phyloP scores from a whole-genome alignment of 2,888 invertebrate species.

The Cephonodes hylas region DNA sequence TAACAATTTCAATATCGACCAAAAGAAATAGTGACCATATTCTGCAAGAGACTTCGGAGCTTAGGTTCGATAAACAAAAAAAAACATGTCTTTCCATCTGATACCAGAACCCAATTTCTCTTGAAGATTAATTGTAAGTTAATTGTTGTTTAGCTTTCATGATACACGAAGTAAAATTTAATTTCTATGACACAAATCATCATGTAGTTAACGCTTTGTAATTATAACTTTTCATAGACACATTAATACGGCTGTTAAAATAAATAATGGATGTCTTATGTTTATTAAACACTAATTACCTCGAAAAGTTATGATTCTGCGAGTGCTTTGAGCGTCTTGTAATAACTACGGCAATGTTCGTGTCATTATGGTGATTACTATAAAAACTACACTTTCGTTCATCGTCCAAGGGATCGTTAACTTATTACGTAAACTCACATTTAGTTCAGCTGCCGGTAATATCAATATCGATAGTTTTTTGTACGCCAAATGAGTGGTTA shows the following conservation, averaged over 20 bases:
- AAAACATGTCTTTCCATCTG: too few relatives aligned
- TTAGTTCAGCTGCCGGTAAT: neutral
- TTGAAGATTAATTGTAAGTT: too few relatives aligned
- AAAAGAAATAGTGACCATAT: too few relatives aligned
- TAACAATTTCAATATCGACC: too few relatives aligned
- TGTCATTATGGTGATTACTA: constrained; percentile 14
- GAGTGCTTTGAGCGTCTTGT: constrained; percentile 24
- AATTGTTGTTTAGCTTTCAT: too few relatives aligned
- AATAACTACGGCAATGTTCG: neutral
- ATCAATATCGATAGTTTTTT: neutral
- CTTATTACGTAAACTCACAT: constrained; percentile 3
- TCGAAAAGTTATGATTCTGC: constrained; percentile 5
- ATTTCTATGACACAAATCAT: neutral
- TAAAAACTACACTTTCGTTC: neutral
- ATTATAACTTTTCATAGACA: neutral
- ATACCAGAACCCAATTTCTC: too few relatives aligned
- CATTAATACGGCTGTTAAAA: neutral
- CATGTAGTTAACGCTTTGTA: neutral
- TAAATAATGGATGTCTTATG: neutral
- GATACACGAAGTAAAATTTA: too few relatives aligned
- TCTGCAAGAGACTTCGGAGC: too few relatives aligned
- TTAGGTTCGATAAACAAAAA: too few relatives aligned
- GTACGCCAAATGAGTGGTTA: neutral
- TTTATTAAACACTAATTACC: neutral
- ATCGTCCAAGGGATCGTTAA: neutral